Evolutionary conservation across 2,797 vertebrate species (phyloP).

Genomic region (Melanotaenia boesemani): DNA sequence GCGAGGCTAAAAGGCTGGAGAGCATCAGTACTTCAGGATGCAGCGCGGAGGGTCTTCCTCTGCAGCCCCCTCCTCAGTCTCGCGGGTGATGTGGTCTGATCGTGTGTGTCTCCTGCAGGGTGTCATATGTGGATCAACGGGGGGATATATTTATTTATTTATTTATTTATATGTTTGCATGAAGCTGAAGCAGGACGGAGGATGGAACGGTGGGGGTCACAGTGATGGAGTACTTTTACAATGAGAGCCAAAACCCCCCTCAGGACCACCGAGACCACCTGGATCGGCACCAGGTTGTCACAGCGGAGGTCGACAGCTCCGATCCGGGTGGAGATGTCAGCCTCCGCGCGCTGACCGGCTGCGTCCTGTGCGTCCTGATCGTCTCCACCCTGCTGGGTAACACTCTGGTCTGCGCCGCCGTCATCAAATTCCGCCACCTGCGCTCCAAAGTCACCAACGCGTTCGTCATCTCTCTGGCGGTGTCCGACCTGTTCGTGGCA

Average conservation of each 20-base stretch:
- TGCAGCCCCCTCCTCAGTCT: not conserved
- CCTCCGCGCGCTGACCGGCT: constrained; percentile 76
- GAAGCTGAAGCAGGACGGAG: not conserved
- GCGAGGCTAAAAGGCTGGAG: too few relatives aligned
- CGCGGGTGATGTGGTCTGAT: not conserved
- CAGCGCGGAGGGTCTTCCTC: not conserved
- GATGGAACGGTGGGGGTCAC: not conserved
- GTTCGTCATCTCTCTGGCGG: constrained; percentile 86
- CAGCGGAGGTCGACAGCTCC: constrained; percentile 39
- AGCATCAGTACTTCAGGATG: not conserved
- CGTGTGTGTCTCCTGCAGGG: not conserved
- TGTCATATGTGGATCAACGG: too few relatives aligned
- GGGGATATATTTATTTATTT: too few relatives aligned
- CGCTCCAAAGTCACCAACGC: constrained; percentile 86
- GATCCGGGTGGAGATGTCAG: constrained; percentile 24
- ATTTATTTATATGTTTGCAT: too few relatives aligned
- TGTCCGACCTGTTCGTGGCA: constrained; percentile 86
- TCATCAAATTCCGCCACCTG: constrained; percentile 84
- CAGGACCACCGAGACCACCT: not conserved
- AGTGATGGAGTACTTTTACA: constrained; percentile 62
- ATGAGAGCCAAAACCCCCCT: constrained; percentile 27
- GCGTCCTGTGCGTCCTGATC: constrained; percentile 81
- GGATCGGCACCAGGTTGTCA: constrained; percentile 36
- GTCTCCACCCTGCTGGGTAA: constrained; percentile 84
- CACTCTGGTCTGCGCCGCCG: constrained; percentile 81